phyloP scores from a whole-genome alignment of 2,113 vertebrate genomes.

The Entosphenus tridentatus region DNA sequence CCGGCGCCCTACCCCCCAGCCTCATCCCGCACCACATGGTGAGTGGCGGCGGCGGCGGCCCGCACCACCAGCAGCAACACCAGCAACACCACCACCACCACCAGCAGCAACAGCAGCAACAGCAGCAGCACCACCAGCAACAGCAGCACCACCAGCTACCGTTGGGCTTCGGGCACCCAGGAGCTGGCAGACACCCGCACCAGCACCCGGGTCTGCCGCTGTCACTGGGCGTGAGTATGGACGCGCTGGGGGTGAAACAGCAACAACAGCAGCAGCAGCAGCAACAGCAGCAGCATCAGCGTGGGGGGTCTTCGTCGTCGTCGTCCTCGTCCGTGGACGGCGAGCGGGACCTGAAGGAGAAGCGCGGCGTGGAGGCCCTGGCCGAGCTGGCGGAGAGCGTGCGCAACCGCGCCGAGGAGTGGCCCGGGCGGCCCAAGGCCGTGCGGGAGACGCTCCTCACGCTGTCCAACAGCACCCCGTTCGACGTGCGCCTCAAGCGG shows the following conservation, averaged over 20 bases:
- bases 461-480: conserved; percentile 40
- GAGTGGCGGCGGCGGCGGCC: conserved; percentile 24
- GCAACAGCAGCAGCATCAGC: conserved; percentile 12
- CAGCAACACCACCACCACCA: background rate
- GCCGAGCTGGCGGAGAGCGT: conserved; percentile 40
- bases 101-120: background rate
- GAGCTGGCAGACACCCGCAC: conserved; percentile 27
- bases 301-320: conserved; percentile 21
- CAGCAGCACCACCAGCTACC: background rate
- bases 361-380: conserved; percentile 23
- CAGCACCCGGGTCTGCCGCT: conserved; percentile 16
- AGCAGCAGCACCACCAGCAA: background rate
- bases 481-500: conserved; percentile 61
- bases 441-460: conserved; percentile 41
- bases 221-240: conserved; percentile 24
- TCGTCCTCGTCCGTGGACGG: conserved; percentile 30
- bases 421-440: conserved; percentile 40
- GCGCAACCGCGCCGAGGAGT: conserved; percentile 40
- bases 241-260: conserved; percentile 31
- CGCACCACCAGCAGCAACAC: conserved; percentile 11
- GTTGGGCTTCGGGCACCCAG: conserved; percentile 20
- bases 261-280: conserved; percentile 24
- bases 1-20: conserved; percentile 35
- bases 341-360: conserved; percentile 39
- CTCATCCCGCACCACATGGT: conserved; percentile 25